Conservation (phyloP, 1,140 invertebrate species). For the Radopholus similis region DNA sequence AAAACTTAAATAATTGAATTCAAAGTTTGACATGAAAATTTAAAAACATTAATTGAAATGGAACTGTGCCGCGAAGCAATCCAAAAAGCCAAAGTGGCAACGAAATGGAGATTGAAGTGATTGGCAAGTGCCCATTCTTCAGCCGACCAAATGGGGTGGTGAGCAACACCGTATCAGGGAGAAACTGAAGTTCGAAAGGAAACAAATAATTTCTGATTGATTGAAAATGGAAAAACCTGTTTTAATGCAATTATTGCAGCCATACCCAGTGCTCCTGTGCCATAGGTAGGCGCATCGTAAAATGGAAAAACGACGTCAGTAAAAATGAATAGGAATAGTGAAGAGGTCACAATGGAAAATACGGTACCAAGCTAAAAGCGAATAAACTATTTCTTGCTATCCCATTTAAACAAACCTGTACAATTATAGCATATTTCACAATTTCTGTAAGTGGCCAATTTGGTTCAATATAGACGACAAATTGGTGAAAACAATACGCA, state of each 20-base stretch:
- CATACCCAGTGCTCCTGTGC: slow-evolving; percentile 39
- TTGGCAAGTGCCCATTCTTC: slow-evolving; percentile 56
- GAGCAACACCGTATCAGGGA: slow-evolving; percentile 51
- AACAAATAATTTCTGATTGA: neutral
- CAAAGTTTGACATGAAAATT: slow-evolving; percentile 21
- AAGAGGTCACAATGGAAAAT: slow-evolving; percentile 26
- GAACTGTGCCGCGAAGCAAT: slow-evolving; percentile 27
- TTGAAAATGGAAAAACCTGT: slow-evolving; percentile 32
- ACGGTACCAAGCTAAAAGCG: slow-evolving; percentile 43
- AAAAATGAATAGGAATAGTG: slow-evolving; percentile 31
- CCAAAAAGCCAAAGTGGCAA: slow-evolving; percentile 32
- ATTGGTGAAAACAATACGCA: slow-evolving; percentile 38
- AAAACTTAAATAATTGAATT: slow-evolving; percentile 30
- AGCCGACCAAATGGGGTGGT: slow-evolving; percentile 51
- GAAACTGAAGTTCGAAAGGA: slow-evolving; percentile 41
- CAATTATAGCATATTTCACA: slow-evolving; percentile 37
- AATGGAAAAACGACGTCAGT: slow-evolving; percentile 36
- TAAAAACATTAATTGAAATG: slow-evolving; percentile 34
- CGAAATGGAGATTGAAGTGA: slow-evolving; percentile 19
- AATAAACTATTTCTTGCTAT: slow-evolving; percentile 1
- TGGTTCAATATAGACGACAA: slow-evolving; percentile 42
- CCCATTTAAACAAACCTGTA: slow-evolving; percentile 21
- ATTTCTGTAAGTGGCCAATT: slow-evolving; percentile 45
- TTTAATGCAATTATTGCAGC: slow-evolving; percentile 53
- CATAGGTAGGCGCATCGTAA: slow-evolving; percentile 41